phyloP scores from a whole-genome alignment of 2,113 vertebrate species.

The Corynorhinus townsendii region DNA sequence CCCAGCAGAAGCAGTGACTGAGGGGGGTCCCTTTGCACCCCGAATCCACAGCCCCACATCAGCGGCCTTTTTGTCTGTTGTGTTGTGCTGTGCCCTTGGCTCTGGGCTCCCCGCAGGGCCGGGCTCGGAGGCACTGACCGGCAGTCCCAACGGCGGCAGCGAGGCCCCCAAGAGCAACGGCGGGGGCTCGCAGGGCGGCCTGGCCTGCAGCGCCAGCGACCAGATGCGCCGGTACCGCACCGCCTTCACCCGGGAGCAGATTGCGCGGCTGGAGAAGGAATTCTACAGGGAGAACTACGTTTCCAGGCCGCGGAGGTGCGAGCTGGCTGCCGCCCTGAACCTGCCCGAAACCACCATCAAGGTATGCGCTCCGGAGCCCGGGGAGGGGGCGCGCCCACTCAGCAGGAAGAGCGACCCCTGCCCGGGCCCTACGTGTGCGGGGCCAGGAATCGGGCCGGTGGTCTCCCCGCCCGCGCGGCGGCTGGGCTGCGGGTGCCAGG shows the following conservation, averaged over 20 bases:
- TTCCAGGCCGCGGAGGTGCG: slow-evolving; percentile 95
- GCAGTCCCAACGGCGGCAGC: slow-evolving; percentile 78
- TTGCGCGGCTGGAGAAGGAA: slow-evolving; percentile 95
- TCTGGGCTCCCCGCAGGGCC: slow-evolving; percentile 76
- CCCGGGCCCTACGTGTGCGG: neutral
- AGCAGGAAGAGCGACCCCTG: neutral
- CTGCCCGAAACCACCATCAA: slow-evolving; percentile 99
- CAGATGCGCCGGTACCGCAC: slow-evolving; percentile 98
- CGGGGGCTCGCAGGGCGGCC: slow-evolving; percentile 83
- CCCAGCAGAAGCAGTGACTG: neutral
- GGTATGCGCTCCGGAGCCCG: slow-evolving; percentile 77
- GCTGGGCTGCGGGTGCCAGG: neutral
- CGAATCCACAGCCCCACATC: neutral
- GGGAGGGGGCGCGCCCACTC: neutral
- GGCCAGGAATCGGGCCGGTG: neutral
- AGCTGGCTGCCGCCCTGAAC: slow-evolving; percentile 95
- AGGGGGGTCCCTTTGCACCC: neutral
- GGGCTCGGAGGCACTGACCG: slow-evolving; percentile 75
- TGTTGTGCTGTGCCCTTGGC: slow-evolving; percentile 27
- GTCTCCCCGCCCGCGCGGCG: neutral
- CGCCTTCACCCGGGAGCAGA: slow-evolving; percentile 98
- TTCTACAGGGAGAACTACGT: slow-evolving; percentile 99
- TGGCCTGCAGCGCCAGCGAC: slow-evolving; percentile 91
- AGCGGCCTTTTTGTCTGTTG: slow-evolving; percentile 25
- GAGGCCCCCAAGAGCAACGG: slow-evolving; percentile 86